Base-by-base conservation (phyloP, 2,797 vertebrate species). In the Coreius guichenoti region DNA sequence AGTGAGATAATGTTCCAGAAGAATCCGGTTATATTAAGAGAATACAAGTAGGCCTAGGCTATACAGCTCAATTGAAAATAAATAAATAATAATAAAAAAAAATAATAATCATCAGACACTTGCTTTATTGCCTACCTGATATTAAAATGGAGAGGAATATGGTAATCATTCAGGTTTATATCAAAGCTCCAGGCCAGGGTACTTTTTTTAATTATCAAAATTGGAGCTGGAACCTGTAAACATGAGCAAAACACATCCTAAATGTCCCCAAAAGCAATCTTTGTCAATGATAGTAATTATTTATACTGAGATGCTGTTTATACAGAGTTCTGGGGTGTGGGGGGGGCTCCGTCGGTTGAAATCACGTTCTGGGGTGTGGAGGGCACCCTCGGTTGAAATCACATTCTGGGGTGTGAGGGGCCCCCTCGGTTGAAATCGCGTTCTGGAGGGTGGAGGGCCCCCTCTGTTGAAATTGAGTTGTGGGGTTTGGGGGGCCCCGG, bases 11-110 rank as follows among this genome's bases (percentile, higher is more conserved):
- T 81, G 8, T 39, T 69, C 13, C 4, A 36, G 45, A 26, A 68
- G 1, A 80, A 63, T 63, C 9, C 1, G 43, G 26, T 33, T 68
- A 51, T 54, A 81, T 49, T 49, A 33, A 65, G 39, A 23, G 5
- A 65, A 79, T 65, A 39, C 51, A 58, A 43, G 21, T 76, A 7
- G 39, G 8, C 9, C 11, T 76, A 7, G 39, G 8, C 9, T 43
- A 8, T 77, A 23, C 3, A 39, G 23, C 14, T n/a, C 16, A 1
- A n/a, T 1, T 26, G 23, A 26, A 45, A n/a, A n/a, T 14, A 16
- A 14, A 17, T 0, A 39, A 39, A n/a, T n/a, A n/a, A n/a, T 0
- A 19, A 21, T 0, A 3, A 0, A 11, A n/a, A 65, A 65, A 65
- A 6, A 19, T 3, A 9, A 47, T n/a, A 49, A 49, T 19, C 43